Conservation (phyloP, 2,888 invertebrate species). For the Ephialtes manifestator region DNA sequence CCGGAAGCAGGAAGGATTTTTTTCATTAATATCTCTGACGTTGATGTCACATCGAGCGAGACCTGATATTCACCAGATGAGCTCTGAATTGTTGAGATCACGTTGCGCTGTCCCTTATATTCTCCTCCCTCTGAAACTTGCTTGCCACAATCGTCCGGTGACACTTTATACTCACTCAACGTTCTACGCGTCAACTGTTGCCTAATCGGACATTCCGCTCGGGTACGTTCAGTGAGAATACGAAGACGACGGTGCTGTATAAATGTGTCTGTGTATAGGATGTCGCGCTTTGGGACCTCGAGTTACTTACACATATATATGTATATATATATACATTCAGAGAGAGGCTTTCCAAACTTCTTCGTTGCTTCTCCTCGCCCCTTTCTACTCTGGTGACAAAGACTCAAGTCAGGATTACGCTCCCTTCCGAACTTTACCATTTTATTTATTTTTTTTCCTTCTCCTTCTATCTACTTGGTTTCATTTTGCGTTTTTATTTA, state of each 20-base stretch:
- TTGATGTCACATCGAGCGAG: background rate
- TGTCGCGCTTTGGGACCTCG: background rate
- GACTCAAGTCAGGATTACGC: conserved; percentile 36
- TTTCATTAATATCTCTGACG: background rate
- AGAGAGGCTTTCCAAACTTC: conserved; percentile 29
- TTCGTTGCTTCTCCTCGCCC: conserved; percentile 5
- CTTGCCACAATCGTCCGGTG: conserved; percentile 4
- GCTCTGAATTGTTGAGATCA: conserved; percentile 3
- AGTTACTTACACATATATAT: background rate
- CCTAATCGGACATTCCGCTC: conserved; percentile 50
- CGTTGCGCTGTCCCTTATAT: background rate
- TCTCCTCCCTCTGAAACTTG: background rate
- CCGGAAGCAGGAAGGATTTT: background rate
- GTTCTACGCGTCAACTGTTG: conserved; percentile 31
- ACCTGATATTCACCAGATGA: background rate
- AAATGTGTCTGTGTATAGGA: background rate
- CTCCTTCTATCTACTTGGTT: background rate
- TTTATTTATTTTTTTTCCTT: conserved; percentile 37
- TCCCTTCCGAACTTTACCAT: conserved; percentile 38
- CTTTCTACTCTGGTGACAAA: conserved; percentile 26
- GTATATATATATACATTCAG: background rate
- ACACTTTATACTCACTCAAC: conserved; percentile 22
- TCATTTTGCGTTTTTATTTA: conserved; percentile 15
- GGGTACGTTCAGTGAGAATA: conserved; percentile 34
- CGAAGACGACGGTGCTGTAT: conserved; percentile 24